A percentile compares a stretch with the other conserved stretches of the same genome.
phyloP scores from a whole-genome alignment of 2,888 invertebrate genomes.

The Celastrina argiolus region DNA sequence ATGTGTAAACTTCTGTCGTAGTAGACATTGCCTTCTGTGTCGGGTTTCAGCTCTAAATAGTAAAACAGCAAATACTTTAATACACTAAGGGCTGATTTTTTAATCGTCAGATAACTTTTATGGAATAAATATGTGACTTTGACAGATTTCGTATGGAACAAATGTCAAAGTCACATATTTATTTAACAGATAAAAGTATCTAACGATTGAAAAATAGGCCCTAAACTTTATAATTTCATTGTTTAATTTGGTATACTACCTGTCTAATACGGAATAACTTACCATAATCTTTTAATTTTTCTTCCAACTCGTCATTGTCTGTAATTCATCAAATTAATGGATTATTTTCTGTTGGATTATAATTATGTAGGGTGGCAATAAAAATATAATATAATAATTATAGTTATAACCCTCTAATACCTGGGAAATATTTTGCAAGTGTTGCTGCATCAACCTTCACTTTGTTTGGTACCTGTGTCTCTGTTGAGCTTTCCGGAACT shows the following conservation, averaged over 20 bases:
- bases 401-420: constrained; percentile 27
- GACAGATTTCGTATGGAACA: too few species aligned
- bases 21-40: constrained; percentile 59
- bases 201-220: too few species aligned
- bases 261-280: constrained; percentile 28
- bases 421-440: constrained; percentile 38
- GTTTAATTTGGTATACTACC: neutral
- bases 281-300: constrained; percentile 59
- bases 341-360: neutral
- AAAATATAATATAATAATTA: too few species aligned
- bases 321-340: constrained; percentile 34
- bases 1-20: constrained; percentile 63
- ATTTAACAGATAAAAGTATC: too few species aligned
- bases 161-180: too few species aligned
- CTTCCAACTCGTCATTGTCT: constrained; percentile 65
- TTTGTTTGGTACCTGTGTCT: neutral
- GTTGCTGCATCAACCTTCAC: neutral
- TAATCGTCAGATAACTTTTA: too few species aligned
- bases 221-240: too few species aligned
- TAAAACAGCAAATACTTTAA: neutral
- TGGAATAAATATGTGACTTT: too few species aligned
- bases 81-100: too few species aligned
- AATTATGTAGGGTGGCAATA: too few species aligned
- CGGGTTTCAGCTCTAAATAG: constrained; percentile 51
- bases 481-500: neutral